Evolutionary conservation across 2,797 vertebrate genomes (phyloP).

Genomic region (Ataeniobius toweri): DNA sequence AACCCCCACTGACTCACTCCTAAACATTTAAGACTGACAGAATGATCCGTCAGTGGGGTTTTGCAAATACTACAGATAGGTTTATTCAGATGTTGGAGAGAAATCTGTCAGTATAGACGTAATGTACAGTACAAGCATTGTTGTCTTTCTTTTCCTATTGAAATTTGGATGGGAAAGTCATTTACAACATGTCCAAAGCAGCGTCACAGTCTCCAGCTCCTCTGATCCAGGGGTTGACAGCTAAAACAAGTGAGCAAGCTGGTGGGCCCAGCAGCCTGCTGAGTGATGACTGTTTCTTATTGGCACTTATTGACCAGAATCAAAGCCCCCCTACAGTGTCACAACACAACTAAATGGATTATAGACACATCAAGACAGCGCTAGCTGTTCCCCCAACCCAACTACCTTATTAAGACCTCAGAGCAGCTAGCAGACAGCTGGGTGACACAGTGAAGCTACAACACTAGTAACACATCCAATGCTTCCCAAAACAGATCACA

Average conservation of each 20-base stretch:
- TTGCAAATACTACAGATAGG: constrained; percentile 73
- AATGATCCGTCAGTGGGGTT: constrained; percentile 72
- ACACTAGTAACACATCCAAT: constrained; percentile 17
- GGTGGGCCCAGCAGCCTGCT: constrained; percentile 75
- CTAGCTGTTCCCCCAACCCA: constrained; percentile 55
- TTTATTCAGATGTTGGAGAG: constrained; percentile 62
- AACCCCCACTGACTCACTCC: constrained; percentile 56
- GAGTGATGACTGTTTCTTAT: constrained; percentile 76
- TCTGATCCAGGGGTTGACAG: constrained; percentile 69
- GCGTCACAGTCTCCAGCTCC: constrained; percentile 55
- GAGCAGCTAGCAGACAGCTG: constrained; percentile 47
- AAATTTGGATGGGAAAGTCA: constrained; percentile 67
- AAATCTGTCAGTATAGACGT: constrained; percentile 46
- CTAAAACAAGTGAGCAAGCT: constrained; percentile 74
- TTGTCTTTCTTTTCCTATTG: constrained; percentile 67
- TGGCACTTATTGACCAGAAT: constrained; percentile 75
- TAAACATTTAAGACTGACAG: constrained; percentile 55
- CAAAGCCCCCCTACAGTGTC: constrained; percentile 73
- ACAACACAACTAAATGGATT: constrained; percentile 77
- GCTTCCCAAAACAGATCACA: constrained; percentile 14
- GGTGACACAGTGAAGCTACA: constrained; percentile 34
- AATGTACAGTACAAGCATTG: constrained; percentile 48
- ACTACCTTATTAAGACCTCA: constrained; percentile 57
- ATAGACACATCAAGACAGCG: constrained; percentile 64
- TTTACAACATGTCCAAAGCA: constrained; percentile 58